Evolutionary conservation across 1,140 invertebrate genomes (phyloP), one percentile per base, ranked within the genome.

Genomic region (Drosophila subpulchrella): DNA sequence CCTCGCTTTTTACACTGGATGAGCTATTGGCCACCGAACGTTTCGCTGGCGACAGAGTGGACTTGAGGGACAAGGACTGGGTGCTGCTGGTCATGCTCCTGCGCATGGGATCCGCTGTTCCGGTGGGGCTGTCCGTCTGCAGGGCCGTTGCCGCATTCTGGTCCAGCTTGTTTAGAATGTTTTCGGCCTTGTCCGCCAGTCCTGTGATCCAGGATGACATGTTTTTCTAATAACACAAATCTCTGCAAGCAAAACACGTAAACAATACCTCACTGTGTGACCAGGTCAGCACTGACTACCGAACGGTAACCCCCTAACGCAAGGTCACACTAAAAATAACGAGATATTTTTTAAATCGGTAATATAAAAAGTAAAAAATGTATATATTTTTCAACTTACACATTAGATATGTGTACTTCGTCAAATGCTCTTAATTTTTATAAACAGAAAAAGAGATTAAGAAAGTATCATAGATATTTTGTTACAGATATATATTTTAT

Each of bases 151-250:
- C 97, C n/a, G 97, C 97, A 93, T 96, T 96, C 85, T 97, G 94
- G 84, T 98, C 97, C 36, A 98, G 94, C 93, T 96, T 97, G 91
- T 97, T 97, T 10, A 98, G 92, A 38, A 97, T 94, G 91, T 96
- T 95, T 92, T 97, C 97, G 38, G 97, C 97, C 91, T 96, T 97
- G 32, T 95, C 97, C 62, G 97, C 96, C 42, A 97, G 93, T 75
- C 95, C 96, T 65, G 95, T 95, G 44, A 98, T 93, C 97, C 97
- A 97, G 60, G 97, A 96, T 50, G 85, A 89, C 85, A 89, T 89
- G 46, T 48, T 63, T 68, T 13, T 6, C 30, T 4, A 34, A 20
- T 20, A 13, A 36, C 2, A 53, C 32, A 20, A 36, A 36, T 36
- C 10, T 51, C 10, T 36, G 5, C 50, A 8, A 38, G 10, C 32